Evolutionary conservation across 2,888 invertebrate genomes (phyloP), one percentile per base, ranked within the genome.

Genomic region (Glyphotaelius pellucidus): DNA sequence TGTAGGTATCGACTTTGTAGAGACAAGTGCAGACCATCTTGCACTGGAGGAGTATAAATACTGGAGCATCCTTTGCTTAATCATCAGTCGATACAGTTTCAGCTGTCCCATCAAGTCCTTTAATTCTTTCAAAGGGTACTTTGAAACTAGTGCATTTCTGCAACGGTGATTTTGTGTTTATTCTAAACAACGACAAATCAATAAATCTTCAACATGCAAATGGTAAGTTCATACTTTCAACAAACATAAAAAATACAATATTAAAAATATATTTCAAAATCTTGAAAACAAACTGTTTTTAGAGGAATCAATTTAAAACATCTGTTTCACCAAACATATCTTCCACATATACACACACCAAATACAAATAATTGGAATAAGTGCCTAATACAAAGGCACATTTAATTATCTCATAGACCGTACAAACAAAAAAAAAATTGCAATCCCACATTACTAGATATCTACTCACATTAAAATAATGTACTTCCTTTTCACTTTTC

Each of bases 201-300:
- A 80, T 87, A 35, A 86, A 83, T 32, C 15, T 80, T 87, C 92
- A 94, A 93, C 92, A 94, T 94, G 94, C 94, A 94, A 93, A 92
- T 94, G 94, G 94, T 94, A 92, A 94, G 94, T 92, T 38, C 19
- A 32, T 15, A 87, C 84, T 67, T 31, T 67, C 84, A 90, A 35
- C 19, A 14, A 4, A 35, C 15, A 30, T 83, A 35, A 35, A 14
- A 83, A 32, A 32, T 15, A 19, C 11, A 19, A 3, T 19, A 7
- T 19, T 19, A 14, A 3, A 15, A 19, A 35, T 7, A 35, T 83
- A 19, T 35, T 35, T 35, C 4, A 32, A 83, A 81, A n/a, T 80
- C 7, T 81, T 31, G 19, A 67, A 67, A 67, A n/a, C 25, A 47
- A 47, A 47, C 15, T 47, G 1, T 47, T 47, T 47, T 47, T 47